Evolutionary conservation across 2,797 vertebrate genomes (phyloP).

Genomic region (Sebastes trivittatus): DNA sequence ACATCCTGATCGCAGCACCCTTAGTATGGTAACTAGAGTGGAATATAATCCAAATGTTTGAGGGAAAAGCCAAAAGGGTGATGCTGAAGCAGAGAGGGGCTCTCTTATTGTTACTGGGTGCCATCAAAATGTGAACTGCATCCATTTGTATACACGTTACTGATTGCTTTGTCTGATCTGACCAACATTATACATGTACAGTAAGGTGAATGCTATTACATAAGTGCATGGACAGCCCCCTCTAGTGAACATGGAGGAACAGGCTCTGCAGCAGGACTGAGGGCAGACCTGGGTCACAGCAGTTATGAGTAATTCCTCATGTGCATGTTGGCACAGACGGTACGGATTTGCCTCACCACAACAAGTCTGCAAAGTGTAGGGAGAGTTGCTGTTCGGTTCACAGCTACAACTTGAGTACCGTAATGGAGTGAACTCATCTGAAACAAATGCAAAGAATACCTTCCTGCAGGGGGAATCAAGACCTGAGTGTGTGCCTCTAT

Average conservation of each 20-base stretch:
- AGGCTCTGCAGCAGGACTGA: slow-evolving; percentile 27
- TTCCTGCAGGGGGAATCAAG: neutral
- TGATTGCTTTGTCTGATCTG: neutral
- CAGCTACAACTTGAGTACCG: neutral
- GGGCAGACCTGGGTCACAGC: slow-evolving; percentile 24
- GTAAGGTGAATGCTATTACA: slow-evolving; percentile 14
- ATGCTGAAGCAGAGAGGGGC: neutral
- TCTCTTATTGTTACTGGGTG: neutral
- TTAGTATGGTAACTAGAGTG: too few species aligned
- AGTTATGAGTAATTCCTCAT: neutral
- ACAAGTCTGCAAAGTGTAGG: neutral
- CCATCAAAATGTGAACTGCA: neutral
- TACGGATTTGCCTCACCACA: too few species aligned
- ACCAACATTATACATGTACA: neutral
- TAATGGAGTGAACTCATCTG: neutral
- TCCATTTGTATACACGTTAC: neutral
- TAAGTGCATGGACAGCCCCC: slow-evolving; percentile 73
- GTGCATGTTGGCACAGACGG: neutral
- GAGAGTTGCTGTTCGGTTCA: neutral
- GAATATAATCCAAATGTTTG: neutral
- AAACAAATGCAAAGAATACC: neutral
- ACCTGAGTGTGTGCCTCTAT: neutral
- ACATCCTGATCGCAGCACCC: neutral
- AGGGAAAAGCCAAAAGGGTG: neutral
- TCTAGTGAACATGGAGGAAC: slow-evolving; percentile 73